Conservation (phyloP, 1,140 invertebrate genomes). For the Polypedilum pembai region DNA sequence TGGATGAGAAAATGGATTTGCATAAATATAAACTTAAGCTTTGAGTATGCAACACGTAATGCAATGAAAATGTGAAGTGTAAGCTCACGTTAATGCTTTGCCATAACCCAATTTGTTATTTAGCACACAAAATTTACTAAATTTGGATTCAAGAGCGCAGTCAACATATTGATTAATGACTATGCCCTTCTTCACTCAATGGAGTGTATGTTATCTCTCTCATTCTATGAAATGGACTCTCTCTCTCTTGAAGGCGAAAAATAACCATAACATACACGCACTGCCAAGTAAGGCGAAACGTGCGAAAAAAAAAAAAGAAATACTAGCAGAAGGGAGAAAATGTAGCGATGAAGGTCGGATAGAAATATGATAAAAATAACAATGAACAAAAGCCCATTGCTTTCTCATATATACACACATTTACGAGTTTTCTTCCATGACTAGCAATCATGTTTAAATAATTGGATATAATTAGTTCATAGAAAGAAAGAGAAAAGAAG, state of each 20-base stretch:
- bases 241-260: background rate
- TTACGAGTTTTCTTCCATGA: background rate
- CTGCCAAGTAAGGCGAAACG: background rate
- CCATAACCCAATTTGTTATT: background rate
- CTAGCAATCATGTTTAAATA: slow-evolving; percentile 25
- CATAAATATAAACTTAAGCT: background rate
- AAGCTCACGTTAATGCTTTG: background rate
- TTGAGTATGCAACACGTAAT: slow-evolving; percentile 5
- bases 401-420: background rate
- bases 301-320: background rate
- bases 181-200: background rate
- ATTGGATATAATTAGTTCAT: slow-evolving; percentile 27
- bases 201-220: background rate
- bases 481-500: background rate
- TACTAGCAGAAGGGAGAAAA: background rate
- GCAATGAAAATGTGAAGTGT: background rate
- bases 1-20: background rate
- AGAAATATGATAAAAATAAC: slow-evolving; percentile 1
- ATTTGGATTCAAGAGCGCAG: background rate
- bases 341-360: background rate
- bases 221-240: background rate
- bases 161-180: background rate
- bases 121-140: background rate
- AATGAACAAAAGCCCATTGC: background rate
- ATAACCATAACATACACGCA: slow-evolving; percentile 3